Conservation (phyloP, 2,888 invertebrate genomes). For the Torymus aiolomorphi region DNA sequence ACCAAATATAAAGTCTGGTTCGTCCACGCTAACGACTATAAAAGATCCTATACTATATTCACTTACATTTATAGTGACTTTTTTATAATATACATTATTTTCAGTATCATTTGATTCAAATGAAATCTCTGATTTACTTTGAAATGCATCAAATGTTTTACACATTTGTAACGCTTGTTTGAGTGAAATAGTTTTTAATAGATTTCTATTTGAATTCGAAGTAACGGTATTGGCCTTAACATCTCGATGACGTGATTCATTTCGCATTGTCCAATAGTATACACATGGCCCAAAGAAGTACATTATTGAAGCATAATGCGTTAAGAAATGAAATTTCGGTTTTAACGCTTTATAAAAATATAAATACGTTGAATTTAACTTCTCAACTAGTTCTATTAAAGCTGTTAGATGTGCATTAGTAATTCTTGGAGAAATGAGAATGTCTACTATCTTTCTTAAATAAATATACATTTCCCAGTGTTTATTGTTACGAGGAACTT, state of each 20-base stretch:
- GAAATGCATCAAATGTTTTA: slow-evolving; percentile 24
- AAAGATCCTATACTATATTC: slow-evolving; percentile 33
- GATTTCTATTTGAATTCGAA: no score
- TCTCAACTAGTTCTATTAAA: slow-evolving; percentile 19
- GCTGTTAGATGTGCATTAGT: slow-evolving; percentile 8
- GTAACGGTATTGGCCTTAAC: slow-evolving; percentile 43
- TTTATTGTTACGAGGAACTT: slow-evolving; percentile 11
- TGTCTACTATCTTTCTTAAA: slow-evolving; percentile 52
- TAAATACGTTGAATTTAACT: slow-evolving; percentile 21
- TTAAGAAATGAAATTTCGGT: slow-evolving; percentile 50
- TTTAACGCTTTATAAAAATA: slow-evolving; percentile 32
- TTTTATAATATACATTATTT: slow-evolving; percentile 20
- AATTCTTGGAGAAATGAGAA: slow-evolving; percentile 45
- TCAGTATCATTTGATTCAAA: no score
- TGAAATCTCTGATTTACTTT: not conserved
- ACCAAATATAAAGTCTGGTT: no score
- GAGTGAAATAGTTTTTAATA: no score
- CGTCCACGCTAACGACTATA: no score
- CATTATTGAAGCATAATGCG: slow-evolving; percentile 44
- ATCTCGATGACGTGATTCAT: slow-evolving; percentile 43
- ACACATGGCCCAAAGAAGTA: slow-evolving; percentile 44
- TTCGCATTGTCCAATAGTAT: slow-evolving; percentile 47
- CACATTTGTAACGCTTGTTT: slow-evolving; percentile 27
- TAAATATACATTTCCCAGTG: no score
- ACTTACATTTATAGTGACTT: slow-evolving; percentile 39